These are phyloP conservation scores for Haliclona indistincta DNA, from an alignment of 37 sponge, comb jelly and placozoan genomes.

Conservation along the genomic window DNA sequence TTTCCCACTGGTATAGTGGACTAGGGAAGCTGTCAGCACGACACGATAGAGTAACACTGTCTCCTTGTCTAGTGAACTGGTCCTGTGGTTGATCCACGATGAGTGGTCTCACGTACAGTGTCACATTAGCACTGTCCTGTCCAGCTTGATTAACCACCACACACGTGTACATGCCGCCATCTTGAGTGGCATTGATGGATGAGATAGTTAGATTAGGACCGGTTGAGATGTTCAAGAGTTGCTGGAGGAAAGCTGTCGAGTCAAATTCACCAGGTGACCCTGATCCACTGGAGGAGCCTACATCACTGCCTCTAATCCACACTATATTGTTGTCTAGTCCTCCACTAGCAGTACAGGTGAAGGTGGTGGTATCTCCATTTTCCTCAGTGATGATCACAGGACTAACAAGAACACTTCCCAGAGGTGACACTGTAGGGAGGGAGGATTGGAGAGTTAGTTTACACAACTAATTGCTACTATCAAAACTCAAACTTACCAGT, in stretches of 20 bases:
- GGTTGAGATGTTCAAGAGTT: no score
- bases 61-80: not conserved
- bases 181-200: conserved; percentile 14
- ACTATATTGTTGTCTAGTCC: conserved; percentile 21
- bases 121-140: conserved; percentile 19
- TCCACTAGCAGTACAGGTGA: conserved; percentile 19
- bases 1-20: conserved; percentile 40
- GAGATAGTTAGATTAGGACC: not conserved
- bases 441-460: no score
- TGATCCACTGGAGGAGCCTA: not conserved
- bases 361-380: not conserved
- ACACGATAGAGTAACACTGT: conserved; percentile 30
- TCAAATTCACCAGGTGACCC: conserved; percentile 37
- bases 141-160: conserved; percentile 29
- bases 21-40: conserved; percentile 27
- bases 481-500: conserved; percentile 6
- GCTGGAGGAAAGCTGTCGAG: conserved; percentile 67
- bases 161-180: conserved; percentile 51
- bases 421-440: conserved; percentile 28
- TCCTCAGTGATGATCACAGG: not conserved
- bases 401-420: conserved; percentile 15
- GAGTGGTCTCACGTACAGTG: conserved; percentile 23
- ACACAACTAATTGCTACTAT: no score
- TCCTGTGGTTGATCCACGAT: conserved; percentile 20
- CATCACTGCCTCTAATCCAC: conserved; percentile 7